Percentiles rank a stretch among this genome's conserved stretches.
Conservation (phyloP, 2,888 invertebrate species). For the Bursaphelenchus okinawaensis region DNA sequence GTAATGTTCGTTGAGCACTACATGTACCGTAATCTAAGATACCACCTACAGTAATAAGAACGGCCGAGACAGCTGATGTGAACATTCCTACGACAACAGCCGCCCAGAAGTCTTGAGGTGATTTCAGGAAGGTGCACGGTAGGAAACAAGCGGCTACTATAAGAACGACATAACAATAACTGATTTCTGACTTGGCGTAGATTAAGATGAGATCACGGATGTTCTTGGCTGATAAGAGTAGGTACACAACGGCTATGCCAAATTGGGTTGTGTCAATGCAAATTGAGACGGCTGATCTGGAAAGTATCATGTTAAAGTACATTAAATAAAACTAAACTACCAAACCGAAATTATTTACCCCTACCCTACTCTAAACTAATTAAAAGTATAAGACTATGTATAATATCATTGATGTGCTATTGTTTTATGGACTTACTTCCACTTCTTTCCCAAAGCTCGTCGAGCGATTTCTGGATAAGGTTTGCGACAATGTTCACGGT, state of each 20-base stretch:
- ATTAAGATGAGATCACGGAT: conserved; percentile 43
- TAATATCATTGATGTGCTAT: no score
- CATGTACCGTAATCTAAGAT: conserved; percentile 17
- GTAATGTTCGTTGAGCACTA: not conserved
- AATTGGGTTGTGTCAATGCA: conserved; percentile 52
- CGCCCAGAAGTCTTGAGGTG: conserved; percentile 51
- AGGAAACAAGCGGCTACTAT: conserved; percentile 36
- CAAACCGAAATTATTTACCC: no score
- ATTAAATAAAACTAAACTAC: conserved; percentile 22
- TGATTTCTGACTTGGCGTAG: conserved; percentile 9
- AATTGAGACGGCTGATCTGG: conserved; percentile 38
- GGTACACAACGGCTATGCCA: conserved; percentile 43
- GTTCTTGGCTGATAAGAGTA: conserved; percentile 46
- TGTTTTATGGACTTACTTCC: no score
- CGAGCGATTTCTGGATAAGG: conserved; percentile 53
- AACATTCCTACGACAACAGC: conserved; percentile 23
- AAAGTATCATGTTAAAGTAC: not conserved
- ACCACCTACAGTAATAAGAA: conserved; percentile 14
- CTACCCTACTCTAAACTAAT: no score
- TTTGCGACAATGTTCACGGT: conserved; percentile 45
- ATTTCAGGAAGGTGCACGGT: conserved; percentile 47
- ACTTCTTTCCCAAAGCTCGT: conserved; percentile 23
- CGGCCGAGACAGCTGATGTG: conserved; percentile 5
- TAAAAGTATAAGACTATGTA: no score
- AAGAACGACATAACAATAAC: conserved; percentile 42